Conservation (phyloP, 2,113 vertebrate species). For the Procapra przewalskii region DNA sequence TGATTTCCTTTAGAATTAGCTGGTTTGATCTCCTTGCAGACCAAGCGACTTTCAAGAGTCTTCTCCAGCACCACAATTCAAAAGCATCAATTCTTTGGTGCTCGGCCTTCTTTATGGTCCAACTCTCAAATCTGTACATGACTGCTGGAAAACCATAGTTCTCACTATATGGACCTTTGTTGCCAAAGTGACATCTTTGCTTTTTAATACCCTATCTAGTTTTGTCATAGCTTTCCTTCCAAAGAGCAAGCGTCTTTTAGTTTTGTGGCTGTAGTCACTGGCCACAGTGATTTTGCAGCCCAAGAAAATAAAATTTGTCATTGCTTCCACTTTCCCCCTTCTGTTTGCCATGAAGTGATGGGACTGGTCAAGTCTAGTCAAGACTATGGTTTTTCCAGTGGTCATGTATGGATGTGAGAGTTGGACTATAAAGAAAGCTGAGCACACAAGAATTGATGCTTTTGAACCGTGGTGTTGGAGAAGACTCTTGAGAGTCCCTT, state of each 20-base stretch:
- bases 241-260: neutral
- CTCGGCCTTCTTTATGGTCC: neutral
- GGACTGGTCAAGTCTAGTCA: neutral
- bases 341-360: neutral
- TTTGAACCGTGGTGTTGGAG: no score
- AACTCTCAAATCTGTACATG: neutral
- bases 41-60: neutral
- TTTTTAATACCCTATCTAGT: neutral
- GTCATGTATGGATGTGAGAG: no score
- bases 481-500: no score
- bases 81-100: neutral
- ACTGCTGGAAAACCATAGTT: neutral
- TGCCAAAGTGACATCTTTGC: neutral
- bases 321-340: neutral
- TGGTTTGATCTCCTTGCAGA: neutral
- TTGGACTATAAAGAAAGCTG: no score
- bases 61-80: neutral
- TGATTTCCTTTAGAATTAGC: neutral
- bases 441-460: no score
- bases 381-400: no score
- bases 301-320: neutral
- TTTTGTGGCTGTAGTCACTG: neutral
- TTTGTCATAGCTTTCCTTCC: neutral
- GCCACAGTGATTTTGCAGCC: neutral
- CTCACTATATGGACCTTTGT: neutral